Percentiles rank a stretch among this genome's conserved stretches.
These are phyloP conservation scores for Leptodactylus fuscus DNA, from an alignment of 2,113 vertebrate species.

Conservation along the genomic window DNA sequence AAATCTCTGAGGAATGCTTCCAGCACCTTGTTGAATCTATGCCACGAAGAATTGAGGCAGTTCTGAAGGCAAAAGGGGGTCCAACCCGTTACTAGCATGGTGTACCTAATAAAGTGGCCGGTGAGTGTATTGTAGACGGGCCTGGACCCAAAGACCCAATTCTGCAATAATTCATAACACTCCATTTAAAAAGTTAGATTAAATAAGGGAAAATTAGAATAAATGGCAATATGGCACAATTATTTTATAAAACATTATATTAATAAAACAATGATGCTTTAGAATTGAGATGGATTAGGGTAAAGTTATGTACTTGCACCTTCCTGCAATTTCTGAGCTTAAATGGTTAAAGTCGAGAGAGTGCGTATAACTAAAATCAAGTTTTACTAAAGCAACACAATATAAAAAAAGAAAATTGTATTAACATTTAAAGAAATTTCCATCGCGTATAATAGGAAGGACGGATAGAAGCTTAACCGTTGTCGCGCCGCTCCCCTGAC, in stretches of 20 bases:
- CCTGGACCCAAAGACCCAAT: not conserved
- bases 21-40: too few relatives aligned
- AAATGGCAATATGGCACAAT: too few relatives aligned
- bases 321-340: not conserved
- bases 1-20: too few relatives aligned
- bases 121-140: too few relatives aligned
- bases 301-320: too few relatives aligned
- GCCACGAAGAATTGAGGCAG: too few relatives aligned
- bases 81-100: too few relatives aligned
- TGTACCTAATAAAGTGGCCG: too few relatives aligned
- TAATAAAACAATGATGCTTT: too few relatives aligned
- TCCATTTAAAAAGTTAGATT: not conserved
- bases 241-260: too few relatives aligned
- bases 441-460: not conserved
- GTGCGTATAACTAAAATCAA: not conserved
- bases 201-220: not conserved
- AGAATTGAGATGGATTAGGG: too few relatives aligned
- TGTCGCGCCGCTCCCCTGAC: not conserved
- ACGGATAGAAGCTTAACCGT: not conserved
- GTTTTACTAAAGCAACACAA: not conserved
- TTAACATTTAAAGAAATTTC: not conserved
- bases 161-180: not conserved
- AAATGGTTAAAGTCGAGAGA: not conserved
- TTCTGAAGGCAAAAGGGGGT: too few relatives aligned
- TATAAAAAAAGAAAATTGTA: not conserved